Evolutionary conservation across 2,888 invertebrate genomes (phyloP), one percentile per base, ranked within the genome.

Genomic region (Heliothis peltigera): DNA sequence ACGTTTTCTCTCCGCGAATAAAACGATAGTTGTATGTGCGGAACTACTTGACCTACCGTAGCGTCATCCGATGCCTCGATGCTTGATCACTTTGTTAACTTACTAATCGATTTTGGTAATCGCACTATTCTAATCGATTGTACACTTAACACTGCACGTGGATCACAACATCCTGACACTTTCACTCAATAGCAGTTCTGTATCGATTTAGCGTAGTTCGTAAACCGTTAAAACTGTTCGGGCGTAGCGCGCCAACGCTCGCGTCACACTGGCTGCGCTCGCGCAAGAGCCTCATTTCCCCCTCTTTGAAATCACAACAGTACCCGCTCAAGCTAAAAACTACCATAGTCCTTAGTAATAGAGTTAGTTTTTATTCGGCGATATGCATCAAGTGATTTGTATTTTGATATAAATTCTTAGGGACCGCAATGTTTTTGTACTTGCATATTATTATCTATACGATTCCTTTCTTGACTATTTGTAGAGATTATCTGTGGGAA

Each of bases 101-200:
- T 70, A 71, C 54, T 54, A 70, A 68, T 64, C 62, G 68, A 74
- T 73, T 64, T 70, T 65, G 53, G 49, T 54, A 51, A 60, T 64
- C 53, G 49, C 75, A 82, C 73, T 52, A 75, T 60, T 71, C 58
- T 56, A 73, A 74, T 72, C 59, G 62, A 70, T 64, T 64, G 64
- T 66, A 80, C 77, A 82, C 81, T 79, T 65, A 64, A 79, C 85
- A 86, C 82, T 81, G 75, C 80, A 82, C 86, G 71, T 74, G 70
- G 32, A 86, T 84, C 82, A 86, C 84, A 85, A 81, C 79, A 84
- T 84, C 79, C 82, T 83, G 80, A 80, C 90, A 92, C 93, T 93
- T 92, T 92, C 92, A 93, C 92, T 92, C 70, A 63, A 80, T 84
- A 86, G 84, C 86, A 88, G 90, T 89, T 89, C 90, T 91, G 83